Evolutionary conservation across 2,113 vertebrate species (phyloP).

Genomic region (Prionailurus bengalensis): DNA sequence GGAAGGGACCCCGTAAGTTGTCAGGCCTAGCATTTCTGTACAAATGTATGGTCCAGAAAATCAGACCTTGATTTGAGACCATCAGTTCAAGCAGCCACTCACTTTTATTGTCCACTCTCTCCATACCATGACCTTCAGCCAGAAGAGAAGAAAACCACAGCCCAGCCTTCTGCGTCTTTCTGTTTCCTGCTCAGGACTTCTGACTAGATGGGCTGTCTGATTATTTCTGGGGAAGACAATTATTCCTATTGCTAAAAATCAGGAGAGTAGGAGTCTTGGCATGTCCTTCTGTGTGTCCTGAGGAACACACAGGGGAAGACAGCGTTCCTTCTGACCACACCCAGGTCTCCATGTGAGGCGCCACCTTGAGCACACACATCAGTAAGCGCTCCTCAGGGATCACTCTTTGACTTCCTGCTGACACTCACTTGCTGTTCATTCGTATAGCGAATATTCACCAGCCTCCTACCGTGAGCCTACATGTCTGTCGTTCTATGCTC

Average conservation of each 20-base stretch:
- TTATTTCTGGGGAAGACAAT: neutral
- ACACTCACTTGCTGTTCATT: neutral
- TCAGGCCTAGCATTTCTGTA: neutral
- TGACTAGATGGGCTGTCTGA: too few relatives aligned
- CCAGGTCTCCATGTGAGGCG: neutral
- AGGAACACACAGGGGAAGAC: neutral
- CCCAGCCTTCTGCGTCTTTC: neutral
- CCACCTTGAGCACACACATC: too few relatives aligned
- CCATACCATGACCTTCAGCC: neutral
- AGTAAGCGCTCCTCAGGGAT: fast-evolving
- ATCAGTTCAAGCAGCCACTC: neutral
- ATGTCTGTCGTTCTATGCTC: neutral
- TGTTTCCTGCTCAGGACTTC: neutral
- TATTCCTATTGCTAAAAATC: neutral
- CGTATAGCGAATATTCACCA: neutral
- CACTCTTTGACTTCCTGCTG: neutral
- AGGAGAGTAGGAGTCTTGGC: neutral
- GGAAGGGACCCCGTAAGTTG: neutral
- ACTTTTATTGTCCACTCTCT: neutral
- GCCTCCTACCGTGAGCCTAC: neutral
- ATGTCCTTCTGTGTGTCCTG: neutral
- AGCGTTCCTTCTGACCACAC: neutral
- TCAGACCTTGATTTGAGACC: neutral
- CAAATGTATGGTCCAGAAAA: neutral
- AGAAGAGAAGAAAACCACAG: neutral